Percentiles rank a stretch among this genome's conserved stretches.
Evolutionary conservation across 2,797 vertebrate species (phyloP).

Genomic region (Serranus cabrilla): DNA sequence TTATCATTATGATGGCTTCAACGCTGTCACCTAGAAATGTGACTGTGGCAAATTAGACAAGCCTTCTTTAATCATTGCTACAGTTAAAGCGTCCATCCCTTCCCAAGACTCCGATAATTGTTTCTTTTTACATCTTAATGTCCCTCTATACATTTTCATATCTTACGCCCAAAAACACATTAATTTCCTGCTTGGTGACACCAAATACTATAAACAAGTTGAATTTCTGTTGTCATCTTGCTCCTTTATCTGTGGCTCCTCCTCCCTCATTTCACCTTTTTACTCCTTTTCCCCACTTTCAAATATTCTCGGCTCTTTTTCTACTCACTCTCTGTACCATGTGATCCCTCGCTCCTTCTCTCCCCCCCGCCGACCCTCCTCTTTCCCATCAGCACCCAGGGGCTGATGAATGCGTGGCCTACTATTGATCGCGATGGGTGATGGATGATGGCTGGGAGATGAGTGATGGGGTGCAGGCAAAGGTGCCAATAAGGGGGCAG

Average conservation of each 20-base stretch:
- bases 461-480: slow-evolving; percentile 91
- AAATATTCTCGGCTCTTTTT: slow-evolving; percentile 53
- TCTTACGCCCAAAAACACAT: slow-evolving; percentile 9
- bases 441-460: slow-evolving; percentile 91
- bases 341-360: slow-evolving; percentile 59
- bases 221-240: slow-evolving; percentile 24
- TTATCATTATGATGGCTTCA: slow-evolving; percentile 93
- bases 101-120: slow-evolving; percentile 10
- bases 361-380: slow-evolving; percentile 54
- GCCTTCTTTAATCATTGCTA: slow-evolving; percentile 39
- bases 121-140: slow-evolving; percentile 46
- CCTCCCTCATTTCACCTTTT: slow-evolving; percentile 57
- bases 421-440: slow-evolving; percentile 92
- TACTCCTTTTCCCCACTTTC: slow-evolving; percentile 48
- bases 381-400: slow-evolving; percentile 77
- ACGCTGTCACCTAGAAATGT: slow-evolving; percentile 79
- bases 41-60: slow-evolving; percentile 63
- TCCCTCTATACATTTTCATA: slow-evolving; percentile 35
- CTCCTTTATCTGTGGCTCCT: slow-evolving; percentile 47
- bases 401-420: slow-evolving; percentile 90
- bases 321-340: slow-evolving; percentile 48
- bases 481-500: slow-evolving; percentile 90
- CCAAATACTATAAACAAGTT: slow-evolving; percentile 25
- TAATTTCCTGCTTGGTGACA: slow-evolving; percentile 29
- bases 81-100: slow-evolving; percentile 42